Evolutionary conservation across 2,888 invertebrate species (phyloP).

Genomic region (Eupithecia subfuscata): DNA sequence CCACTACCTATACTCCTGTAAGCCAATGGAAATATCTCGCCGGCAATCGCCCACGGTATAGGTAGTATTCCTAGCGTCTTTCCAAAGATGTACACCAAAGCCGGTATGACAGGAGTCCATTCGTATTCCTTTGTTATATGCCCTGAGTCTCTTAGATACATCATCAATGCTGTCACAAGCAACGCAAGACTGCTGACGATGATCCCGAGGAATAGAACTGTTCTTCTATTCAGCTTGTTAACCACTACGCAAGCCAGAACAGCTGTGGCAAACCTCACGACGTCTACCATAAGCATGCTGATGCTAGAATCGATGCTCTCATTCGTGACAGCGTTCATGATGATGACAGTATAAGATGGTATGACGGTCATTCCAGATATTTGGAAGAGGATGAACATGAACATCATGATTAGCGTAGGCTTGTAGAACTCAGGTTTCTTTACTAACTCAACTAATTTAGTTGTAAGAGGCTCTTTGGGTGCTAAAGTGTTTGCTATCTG

Average conservation of each 20-base stretch:
- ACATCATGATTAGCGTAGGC: conserved; percentile 85
- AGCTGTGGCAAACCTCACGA: conserved; percentile 85
- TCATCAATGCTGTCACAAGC: conserved; percentile 73
- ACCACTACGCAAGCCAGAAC: conserved; percentile 85
- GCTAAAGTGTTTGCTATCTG: conserved; percentile 51
- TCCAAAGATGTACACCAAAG: conserved; percentile 83
- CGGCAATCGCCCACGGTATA: conserved; percentile 89
- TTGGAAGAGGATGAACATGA: conserved; percentile 87
- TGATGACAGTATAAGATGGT: conserved; percentile 87
- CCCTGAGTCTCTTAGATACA: conserved; percentile 69
- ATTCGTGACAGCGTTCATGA: conserved; percentile 85
- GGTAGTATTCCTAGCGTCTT: conserved; percentile 85
- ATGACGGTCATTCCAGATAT: conserved; percentile 88
- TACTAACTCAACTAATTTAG: conserved; percentile 56
- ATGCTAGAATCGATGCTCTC: conserved; percentile 84
- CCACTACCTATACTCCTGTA: conserved; percentile 87
- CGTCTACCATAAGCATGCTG: conserved; percentile 86
- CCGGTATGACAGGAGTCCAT: conserved; percentile 79
- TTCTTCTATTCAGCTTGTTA: conserved; percentile 84
- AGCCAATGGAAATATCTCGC: conserved; percentile 87
- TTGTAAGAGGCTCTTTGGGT: conserved; percentile 63
- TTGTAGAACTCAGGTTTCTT: conserved; percentile 83
- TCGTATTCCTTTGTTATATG: conserved; percentile 64
- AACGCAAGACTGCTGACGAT: conserved; percentile 84
- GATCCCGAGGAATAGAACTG: conserved; percentile 85